These are phyloP conservation scores for Toxostoma redivivum DNA, from an alignment of 2,113 vertebrate genomes.

Conservation along the genomic window DNA sequence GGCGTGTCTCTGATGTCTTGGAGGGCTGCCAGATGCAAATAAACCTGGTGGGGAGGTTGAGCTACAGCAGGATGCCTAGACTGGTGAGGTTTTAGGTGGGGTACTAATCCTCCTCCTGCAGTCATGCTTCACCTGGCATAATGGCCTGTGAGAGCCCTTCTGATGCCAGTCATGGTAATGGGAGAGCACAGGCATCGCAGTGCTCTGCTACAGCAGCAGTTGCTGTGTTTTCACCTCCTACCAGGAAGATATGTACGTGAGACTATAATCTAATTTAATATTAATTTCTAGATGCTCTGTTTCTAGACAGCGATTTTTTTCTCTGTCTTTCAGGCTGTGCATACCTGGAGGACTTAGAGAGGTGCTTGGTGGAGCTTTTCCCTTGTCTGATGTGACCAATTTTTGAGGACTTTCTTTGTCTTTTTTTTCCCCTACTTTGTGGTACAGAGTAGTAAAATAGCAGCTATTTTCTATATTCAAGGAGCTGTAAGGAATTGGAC, in stretches of 20 bases:
- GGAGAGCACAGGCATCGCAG: background rate
- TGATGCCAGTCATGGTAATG: background rate
- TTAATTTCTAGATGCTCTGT: background rate
- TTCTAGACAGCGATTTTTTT: background rate
- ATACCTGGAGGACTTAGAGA: background rate
- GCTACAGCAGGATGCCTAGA: background rate
- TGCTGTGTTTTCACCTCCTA: background rate
- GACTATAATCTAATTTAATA: background rate
- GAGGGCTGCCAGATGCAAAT: background rate
- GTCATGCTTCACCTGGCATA: background rate
- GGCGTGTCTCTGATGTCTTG: background rate
- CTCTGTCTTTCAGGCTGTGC: background rate
- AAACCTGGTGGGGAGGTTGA: background rate
- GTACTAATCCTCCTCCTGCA: background rate
- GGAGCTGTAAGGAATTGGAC: background rate
- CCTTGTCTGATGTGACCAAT: background rate
- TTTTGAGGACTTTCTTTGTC: background rate
- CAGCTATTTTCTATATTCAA: background rate
- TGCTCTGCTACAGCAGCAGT: background rate
- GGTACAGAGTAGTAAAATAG: background rate
- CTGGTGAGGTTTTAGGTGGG: background rate
- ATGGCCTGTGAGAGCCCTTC: background rate
- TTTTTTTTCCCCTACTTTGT: background rate
- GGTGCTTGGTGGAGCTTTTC: background rate
- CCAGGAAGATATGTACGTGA: background rate